Conservation (phyloP, 2,888 invertebrate genomes). For the Agonopterix heracliana region DNA sequence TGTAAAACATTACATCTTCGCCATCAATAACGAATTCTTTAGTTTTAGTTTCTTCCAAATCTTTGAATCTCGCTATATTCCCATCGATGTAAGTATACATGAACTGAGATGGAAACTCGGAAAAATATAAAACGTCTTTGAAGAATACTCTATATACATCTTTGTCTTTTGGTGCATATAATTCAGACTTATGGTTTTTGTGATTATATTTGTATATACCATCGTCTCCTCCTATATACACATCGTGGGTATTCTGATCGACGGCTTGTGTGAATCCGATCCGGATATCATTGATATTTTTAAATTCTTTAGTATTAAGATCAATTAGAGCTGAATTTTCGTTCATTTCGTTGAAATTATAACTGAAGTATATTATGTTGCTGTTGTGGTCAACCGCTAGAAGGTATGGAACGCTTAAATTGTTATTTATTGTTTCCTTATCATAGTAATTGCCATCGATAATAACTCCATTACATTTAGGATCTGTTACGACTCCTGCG, state of each 20-base stretch:
- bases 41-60: constrained; percentile 56
- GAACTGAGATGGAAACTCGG: constrained; percentile 46
- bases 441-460: constrained; percentile 37
- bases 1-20: constrained; percentile 41
- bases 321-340: constrained; percentile 44
- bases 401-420: constrained; percentile 39
- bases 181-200: constrained; percentile 34
- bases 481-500: too few relatives aligned
- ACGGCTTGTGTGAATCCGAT: constrained; percentile 56
- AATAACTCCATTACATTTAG: constrained; percentile 19
- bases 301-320: constrained; percentile 43
- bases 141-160: constrained; percentile 53
- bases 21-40: constrained; percentile 51
- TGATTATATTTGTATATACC: constrained; percentile 54
- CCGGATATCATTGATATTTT: constrained; percentile 32
- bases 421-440: constrained; percentile 34
- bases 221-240: constrained; percentile 52
- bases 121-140: constrained; percentile 47
- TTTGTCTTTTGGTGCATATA: constrained; percentile 29
- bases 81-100: constrained; percentile 39
- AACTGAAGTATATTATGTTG: constrained; percentile 52
- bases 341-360: constrained; percentile 24
- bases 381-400: constrained; percentile 44
- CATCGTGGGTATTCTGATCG: constrained; percentile 37
- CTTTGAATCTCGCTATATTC: constrained; percentile 31